These are phyloP conservation scores for Cryptosula pallasiana DNA, from an alignment of 2,888 invertebrate genomes.

Conservation along the genomic window DNA sequence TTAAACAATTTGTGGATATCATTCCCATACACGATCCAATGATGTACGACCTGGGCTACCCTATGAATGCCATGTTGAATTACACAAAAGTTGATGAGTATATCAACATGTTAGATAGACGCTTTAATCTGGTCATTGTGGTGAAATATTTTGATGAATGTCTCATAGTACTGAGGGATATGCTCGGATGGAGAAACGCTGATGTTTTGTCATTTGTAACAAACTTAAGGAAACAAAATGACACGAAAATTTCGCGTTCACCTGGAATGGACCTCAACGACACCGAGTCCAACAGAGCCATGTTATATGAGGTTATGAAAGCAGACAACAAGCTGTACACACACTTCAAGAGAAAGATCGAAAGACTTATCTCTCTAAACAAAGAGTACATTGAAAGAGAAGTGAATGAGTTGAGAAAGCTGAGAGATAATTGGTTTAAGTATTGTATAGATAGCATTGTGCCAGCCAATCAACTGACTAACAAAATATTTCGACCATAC, in stretches of 20 bases:
- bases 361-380: not conserved
- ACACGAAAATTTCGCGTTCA: not conserved
- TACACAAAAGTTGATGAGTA: not conserved
- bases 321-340: not conserved
- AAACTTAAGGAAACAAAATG: not conserved
- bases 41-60: not conserved
- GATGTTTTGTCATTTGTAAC: conserved; percentile 1
- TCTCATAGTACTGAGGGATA: conserved; percentile 1
- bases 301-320: not conserved
- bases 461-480: not conserved
- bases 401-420: not conserved
- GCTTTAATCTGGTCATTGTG: conserved; percentile 7
- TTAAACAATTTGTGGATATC: not conserved
- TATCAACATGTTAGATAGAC: not conserved
- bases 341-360: conserved; percentile 8
- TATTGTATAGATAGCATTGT: not conserved
- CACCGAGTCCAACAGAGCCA: not conserved
- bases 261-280: not conserved
- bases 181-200: conserved; percentile 3
- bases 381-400: conserved; percentile 5
- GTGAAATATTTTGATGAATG: conserved; percentile 21
- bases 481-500: not conserved
- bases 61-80: not conserved
- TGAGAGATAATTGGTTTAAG: not conserved
- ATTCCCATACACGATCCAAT: not conserved